phyloP scores from a whole-genome alignment of 2,888 invertebrate genomes.

The Conus canariensis region DNA sequence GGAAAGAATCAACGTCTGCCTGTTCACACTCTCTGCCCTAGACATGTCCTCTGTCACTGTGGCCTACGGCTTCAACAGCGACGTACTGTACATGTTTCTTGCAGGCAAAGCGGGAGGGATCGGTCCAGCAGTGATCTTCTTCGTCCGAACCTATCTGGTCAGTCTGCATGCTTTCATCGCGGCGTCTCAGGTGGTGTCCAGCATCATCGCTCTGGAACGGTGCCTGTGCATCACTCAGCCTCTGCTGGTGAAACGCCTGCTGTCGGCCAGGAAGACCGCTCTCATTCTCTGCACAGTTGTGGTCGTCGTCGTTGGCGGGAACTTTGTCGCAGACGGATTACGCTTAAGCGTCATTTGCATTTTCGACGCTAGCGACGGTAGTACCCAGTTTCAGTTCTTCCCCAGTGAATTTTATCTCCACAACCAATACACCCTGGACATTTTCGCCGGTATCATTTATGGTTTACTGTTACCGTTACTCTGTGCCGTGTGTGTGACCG shows the following conservation, averaged over 20 bases:
- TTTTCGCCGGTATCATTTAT: background rate
- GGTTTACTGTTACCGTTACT: background rate
- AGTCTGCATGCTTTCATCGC: background rate
- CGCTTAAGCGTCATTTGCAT: background rate
- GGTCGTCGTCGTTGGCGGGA: background rate
- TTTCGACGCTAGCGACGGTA: background rate
- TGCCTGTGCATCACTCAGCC: conserved; percentile 2
- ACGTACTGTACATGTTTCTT: conserved; percentile 6
- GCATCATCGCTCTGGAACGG: background rate
- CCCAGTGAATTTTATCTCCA: background rate
- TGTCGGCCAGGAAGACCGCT: conserved; percentile 1
- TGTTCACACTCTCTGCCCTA: background rate
- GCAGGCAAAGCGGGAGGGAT: background rate
- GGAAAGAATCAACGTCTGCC: conserved; percentile 16
- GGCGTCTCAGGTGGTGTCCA: background rate
- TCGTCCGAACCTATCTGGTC: background rate
- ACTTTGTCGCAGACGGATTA: background rate
- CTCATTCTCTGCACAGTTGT: background rate
- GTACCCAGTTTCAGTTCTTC: background rate
- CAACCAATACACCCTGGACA: background rate
- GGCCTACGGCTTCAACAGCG: background rate
- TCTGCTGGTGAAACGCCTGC: background rate
- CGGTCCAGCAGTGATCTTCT: background rate
- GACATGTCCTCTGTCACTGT: background rate
- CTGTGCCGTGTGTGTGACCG: background rate